These are phyloP conservation scores for Lepisosteus oculatus DNA, from an alignment of 2,113 vertebrate genomes.

Conservation along the genomic window DNA sequence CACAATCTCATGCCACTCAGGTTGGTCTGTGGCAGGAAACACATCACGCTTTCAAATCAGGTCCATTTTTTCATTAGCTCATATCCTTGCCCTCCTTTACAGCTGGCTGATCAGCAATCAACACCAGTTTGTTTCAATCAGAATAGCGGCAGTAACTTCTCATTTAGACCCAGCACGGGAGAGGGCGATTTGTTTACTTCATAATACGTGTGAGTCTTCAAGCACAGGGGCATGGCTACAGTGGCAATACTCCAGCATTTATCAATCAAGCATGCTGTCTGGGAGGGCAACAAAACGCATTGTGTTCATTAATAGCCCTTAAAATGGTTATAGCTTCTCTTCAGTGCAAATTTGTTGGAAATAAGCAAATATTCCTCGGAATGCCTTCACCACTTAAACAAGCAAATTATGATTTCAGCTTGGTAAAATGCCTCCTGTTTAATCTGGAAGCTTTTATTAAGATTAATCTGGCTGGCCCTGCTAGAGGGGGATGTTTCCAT, in stretches of 20 bases:
- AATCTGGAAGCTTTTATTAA: no score
- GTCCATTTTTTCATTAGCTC: conserved; percentile 87
- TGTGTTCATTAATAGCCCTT: conserved; percentile 3
- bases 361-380: not conserved
- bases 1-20: conserved; percentile 57
- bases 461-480: no score
- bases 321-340: not conserved
- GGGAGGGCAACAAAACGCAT: not conserved
- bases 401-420: no score
- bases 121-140: conserved; percentile 89
- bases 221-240: not conserved
- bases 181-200: not conserved
- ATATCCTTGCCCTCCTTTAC: conserved; percentile 87
- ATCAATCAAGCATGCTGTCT: not conserved
- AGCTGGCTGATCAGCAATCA: conserved; percentile 92
- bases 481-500: no score
- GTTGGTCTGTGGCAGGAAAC: conserved; percentile 62
- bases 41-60: conserved; percentile 78
- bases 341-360: not conserved
- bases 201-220: not conserved
- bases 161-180: conserved; percentile 68
- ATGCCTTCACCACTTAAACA: no score
- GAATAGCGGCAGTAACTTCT: conserved; percentile 74
- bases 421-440: no score
- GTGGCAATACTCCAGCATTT: not conserved